Percentiles rank a stretch among this genome's conserved stretches.
Conservation (phyloP, 2,888 invertebrate species). For the Scrobipalpa atriplicella region DNA sequence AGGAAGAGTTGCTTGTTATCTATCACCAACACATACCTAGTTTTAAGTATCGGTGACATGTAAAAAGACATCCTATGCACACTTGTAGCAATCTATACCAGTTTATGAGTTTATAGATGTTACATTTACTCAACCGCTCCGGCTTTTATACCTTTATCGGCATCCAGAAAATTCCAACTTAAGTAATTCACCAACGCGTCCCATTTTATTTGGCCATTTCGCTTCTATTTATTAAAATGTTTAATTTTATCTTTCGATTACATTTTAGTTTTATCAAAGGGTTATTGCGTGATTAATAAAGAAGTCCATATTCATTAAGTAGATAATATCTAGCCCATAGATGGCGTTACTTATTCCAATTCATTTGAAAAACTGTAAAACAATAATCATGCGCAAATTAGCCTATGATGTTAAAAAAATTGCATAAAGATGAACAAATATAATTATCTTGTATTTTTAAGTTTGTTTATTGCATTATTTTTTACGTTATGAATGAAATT, state of each 20-base stretch:
- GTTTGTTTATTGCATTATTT: conserved; percentile 10
- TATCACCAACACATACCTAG: too few species aligned
- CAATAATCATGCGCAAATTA: neutral
- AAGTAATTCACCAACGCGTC: conserved; percentile 27
- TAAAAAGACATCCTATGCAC: too few species aligned
- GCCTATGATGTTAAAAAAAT: neutral
- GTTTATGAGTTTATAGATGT: neutral
- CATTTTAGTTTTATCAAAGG: conserved; percentile 16
- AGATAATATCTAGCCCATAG: neutral
- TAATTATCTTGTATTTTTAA: conserved; percentile 13
- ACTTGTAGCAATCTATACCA: neutral
- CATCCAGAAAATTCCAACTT: neutral
- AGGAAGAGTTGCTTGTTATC: too few species aligned
- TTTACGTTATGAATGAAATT: neutral
- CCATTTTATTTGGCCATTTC: conserved; percentile 16
- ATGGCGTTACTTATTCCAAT: conserved; percentile 4
- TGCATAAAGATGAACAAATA: conserved; percentile 14
- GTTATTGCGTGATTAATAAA: neutral
- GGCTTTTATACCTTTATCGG: neutral
- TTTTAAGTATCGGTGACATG: too few species aligned
- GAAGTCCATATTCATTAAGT: neutral
- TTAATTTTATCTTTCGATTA: neutral
- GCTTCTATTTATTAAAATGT: conserved; percentile 20
- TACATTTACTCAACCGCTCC: neutral
- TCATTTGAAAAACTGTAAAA: neutral